Conservation (phyloP, 2,797 vertebrate species). For the Mormyrops attenuatus region DNA sequence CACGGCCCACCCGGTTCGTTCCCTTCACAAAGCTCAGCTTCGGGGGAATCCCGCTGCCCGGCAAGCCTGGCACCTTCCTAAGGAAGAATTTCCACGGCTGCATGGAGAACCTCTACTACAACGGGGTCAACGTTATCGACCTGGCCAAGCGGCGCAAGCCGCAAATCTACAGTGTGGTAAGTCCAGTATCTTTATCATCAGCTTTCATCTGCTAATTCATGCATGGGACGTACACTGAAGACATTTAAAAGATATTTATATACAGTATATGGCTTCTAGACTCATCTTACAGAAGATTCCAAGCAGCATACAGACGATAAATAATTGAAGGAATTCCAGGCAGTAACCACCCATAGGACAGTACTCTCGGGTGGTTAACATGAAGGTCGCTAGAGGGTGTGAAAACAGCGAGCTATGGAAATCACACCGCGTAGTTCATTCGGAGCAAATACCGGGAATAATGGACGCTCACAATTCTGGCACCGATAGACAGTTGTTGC, state of each 20-base stretch:
- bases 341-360: not conserved
- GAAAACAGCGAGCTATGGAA: not conserved
- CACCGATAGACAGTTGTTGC: not conserved
- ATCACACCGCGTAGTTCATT: not conserved
- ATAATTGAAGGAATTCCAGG: not conserved
- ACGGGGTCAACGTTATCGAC: conserved; percentile 81
- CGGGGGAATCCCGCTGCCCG: conserved; percentile 80
- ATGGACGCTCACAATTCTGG: not conserved
- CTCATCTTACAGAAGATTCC: not conserved
- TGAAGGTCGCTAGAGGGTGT: not conserved
- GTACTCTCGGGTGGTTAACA: no score
- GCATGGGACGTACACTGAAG: not conserved
- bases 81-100: conserved; percentile 90
- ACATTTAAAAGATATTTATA: not conserved
- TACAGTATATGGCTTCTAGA: not conserved
- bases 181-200: conserved; percentile 32
- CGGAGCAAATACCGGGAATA: not conserved
- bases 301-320: not conserved
- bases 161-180: conserved; percentile 84
- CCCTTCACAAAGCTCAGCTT: conserved; percentile 79
- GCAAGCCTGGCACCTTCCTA: conserved; percentile 81
- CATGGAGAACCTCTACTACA: conserved; percentile 91
- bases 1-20: conserved; percentile 25
- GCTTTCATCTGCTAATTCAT: not conserved
- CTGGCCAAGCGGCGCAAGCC: conserved; percentile 81